phyloP scores from a whole-genome alignment of 2,113 vertebrate genomes.

The Electrona antarctica region DNA sequence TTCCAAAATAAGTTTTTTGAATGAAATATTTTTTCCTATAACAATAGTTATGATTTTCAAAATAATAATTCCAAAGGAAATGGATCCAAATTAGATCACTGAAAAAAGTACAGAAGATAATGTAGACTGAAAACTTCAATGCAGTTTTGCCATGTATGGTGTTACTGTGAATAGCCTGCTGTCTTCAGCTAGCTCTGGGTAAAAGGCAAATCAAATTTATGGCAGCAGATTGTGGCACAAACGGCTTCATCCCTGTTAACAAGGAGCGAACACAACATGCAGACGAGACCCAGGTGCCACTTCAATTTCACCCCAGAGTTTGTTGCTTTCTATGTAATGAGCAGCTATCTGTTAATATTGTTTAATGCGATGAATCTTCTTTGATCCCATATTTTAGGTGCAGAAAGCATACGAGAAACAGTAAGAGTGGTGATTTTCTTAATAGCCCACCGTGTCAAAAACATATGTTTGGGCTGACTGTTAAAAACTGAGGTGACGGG shows the following conservation, averaged over 20 bases:
- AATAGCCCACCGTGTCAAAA: not conserved
- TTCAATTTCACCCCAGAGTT: not conserved
- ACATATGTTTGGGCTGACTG: not conserved
- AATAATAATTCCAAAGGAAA: not conserved
- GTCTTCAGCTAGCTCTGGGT: conserved; percentile 20
- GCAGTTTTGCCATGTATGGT: not conserved
- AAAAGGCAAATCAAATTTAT: conserved; percentile 25
- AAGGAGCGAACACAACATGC: conserved; percentile 13
- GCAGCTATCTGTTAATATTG: not conserved
- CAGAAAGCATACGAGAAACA: not conserved
- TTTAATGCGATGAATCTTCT: not conserved
- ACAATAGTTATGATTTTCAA: not conserved
- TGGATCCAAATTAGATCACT: not conserved
- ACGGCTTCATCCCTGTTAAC: not conserved
- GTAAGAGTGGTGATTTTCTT: not conserved
- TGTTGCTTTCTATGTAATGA: conserved; percentile 10
- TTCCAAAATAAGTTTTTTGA: not conserved
- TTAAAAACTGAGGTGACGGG: conserved; percentile 10
- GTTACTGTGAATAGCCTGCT: not conserved
- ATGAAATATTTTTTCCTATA: too few species aligned
- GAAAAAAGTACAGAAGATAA: not conserved
- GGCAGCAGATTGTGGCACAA: conserved; percentile 21
- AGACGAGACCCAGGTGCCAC: conserved; percentile 32
- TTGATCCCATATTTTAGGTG: not conserved
- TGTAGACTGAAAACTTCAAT: not conserved